Conservation (phyloP, 2,113 vertebrate species). For the Camelus dromedarius region DNA sequence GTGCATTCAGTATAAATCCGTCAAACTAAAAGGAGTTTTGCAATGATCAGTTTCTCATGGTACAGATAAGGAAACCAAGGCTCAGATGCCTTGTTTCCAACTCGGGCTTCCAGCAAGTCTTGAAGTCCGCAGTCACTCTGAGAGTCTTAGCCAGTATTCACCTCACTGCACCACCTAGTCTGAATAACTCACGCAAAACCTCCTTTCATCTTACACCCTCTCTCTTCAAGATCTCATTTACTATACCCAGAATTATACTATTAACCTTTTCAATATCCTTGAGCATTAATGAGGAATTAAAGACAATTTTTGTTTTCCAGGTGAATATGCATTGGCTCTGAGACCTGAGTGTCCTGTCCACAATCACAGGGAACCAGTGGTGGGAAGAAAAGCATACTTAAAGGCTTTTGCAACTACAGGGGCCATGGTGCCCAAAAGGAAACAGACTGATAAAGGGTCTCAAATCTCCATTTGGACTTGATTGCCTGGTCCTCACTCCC, state of each 20-base stretch:
- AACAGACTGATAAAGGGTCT: background rate
- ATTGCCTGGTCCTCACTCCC: background rate
- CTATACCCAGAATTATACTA: background rate
- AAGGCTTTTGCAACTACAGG: background rate
- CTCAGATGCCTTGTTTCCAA: background rate
- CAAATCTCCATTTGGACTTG: background rate
- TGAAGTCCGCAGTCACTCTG: background rate
- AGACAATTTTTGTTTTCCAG: background rate
- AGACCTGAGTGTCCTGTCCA: background rate
- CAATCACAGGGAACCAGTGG: background rate
- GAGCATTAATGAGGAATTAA: background rate
- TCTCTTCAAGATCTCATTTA: constrained; percentile 17
- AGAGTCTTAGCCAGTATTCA: background rate
- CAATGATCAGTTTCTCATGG: background rate
- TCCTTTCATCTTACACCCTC: background rate
- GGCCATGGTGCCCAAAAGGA: background rate
- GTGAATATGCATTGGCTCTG: background rate
- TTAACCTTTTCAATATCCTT: background rate
- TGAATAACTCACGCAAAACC: background rate
- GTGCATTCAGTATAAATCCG: background rate
- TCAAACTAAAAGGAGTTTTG: background rate
- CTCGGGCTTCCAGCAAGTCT: background rate
- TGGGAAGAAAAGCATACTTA: background rate
- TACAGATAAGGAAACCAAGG: background rate
- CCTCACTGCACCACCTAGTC: rapidly evolving